Evolutionary conservation across 1,140 invertebrate species (phyloP).

Genomic region (Phymorhynchus buccinoides): DNA sequence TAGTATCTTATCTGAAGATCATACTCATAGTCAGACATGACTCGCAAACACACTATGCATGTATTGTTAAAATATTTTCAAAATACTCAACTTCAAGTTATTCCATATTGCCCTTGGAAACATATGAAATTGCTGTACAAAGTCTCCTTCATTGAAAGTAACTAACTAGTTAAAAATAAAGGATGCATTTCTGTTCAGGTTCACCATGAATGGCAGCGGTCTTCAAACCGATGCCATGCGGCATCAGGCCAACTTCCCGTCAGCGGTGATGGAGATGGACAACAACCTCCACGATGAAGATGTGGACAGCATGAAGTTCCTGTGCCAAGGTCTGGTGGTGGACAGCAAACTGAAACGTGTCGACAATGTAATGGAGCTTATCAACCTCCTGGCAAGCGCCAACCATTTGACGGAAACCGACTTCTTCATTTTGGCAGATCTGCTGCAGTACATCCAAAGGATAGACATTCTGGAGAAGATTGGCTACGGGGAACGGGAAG

Average conservation of each 20-base stretch:
- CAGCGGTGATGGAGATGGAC: constrained; percentile 19
- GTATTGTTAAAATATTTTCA: too few relatives aligned
- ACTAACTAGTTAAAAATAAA: too few relatives aligned
- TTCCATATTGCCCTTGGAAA: too few relatives aligned
- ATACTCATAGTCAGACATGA: too few relatives aligned
- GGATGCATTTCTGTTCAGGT: neutral
- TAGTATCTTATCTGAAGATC: too few relatives aligned
- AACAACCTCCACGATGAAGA: constrained; percentile 40
- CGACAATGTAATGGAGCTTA: constrained; percentile 27
- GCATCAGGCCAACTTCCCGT: neutral
- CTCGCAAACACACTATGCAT: too few relatives aligned
- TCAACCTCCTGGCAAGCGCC: constrained; percentile 15
- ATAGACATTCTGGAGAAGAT: constrained; percentile 34
- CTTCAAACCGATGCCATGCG: neutral
- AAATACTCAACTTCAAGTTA: too few relatives aligned
- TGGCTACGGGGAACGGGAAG: constrained; percentile 21
- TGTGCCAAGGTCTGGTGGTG: constrained; percentile 34
- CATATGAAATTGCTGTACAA: too few relatives aligned
- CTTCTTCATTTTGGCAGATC: constrained; percentile 32
- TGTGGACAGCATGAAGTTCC: constrained; percentile 39
- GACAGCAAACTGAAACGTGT: constrained; percentile 32
- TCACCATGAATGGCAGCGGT: neutral
- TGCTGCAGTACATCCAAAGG: constrained; percentile 34
- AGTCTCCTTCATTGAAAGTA: too few relatives aligned
- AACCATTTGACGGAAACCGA: constrained; percentile 2